Base-by-base conservation (phyloP, 2,888 invertebrate genomes). In the Leuctra nigra region DNA sequence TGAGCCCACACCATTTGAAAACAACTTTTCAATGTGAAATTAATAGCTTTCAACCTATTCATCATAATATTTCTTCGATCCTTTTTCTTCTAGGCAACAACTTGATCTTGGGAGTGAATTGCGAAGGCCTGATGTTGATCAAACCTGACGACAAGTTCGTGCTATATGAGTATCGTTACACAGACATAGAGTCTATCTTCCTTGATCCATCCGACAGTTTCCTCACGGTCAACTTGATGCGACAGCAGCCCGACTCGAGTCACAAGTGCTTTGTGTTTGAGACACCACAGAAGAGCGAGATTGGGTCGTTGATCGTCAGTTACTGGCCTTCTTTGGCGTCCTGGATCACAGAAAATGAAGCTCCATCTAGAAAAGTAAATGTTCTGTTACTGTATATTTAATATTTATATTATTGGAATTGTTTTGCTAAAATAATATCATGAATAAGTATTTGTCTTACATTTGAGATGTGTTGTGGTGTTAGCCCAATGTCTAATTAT, bases 141-240 rank as follows among this genome's bases (percentile, higher is more conserved):
- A 88, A 93, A 65, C 87, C 92, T 0, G 87, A 91, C 61, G 94
- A 96, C 70, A 96, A 95, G 72, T 87, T 87, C 63, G 90, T 95
- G 1, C 75, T 95, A 20, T 90, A 91, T 55, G 94, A 95, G 68
- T 94, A 93, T 69, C 85, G 88, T 58, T 96, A 94, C 72, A 81
- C 78, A 60, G 93, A 94, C 69, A 87, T 96, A 48, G 95, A 96
- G 66, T 90, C 92, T 11, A 84, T 96, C 58, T 83, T 91, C 71
- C 76, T 95, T 64, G 94, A 95, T 70, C 91, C 93, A 0, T 91
- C 91, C 64, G 95, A 96, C 71, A 86, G 88, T 67, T 91, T 95
- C 63, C 84, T 96, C 41, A 94, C 94, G 0, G 84, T 96, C 64
- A 92, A 91, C 57, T 75, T 96, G 52, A 83, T 89, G 62, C 81